A percentile compares a stretch with the other conserved stretches of the same genome.
Conservation (phyloP, 1,140 invertebrate species). For the Calosoma granatense region DNA sequence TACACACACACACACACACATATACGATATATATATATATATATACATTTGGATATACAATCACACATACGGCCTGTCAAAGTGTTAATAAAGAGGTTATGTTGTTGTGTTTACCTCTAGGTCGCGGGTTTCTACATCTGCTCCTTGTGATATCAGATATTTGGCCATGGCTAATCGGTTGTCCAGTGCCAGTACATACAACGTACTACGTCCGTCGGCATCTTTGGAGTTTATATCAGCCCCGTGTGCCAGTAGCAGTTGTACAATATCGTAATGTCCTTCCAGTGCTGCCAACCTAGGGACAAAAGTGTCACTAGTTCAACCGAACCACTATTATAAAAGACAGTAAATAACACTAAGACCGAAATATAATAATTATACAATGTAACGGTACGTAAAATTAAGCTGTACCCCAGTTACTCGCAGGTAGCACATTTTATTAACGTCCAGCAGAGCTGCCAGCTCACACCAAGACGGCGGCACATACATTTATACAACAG, state of each 20-base stretch:
- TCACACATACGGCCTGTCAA: not conserved
- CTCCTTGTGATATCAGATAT: slow-evolving; percentile 67
- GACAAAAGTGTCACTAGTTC: slow-evolving; percentile 21
- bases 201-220: slow-evolving; percentile 81
- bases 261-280: slow-evolving; percentile 75
- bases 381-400: no score
- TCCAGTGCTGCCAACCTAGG: slow-evolving; percentile 69
- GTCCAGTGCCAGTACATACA: slow-evolving; percentile 87
- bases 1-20: slow-evolving; percentile 15
- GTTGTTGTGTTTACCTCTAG: slow-evolving; percentile 59
- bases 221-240: slow-evolving; percentile 86
- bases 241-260: slow-evolving; percentile 58
- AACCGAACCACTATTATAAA: slow-evolving; percentile 11
- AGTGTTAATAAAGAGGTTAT: slow-evolving; percentile 10
- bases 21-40: no score
- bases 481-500: no score
- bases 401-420: no score
- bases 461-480: no score
- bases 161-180: slow-evolving; percentile 77
- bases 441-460: no score
- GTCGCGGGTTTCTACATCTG: slow-evolving; percentile 78
- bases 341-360: slow-evolving; percentile 16
- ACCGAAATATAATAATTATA: slow-evolving; percentile 11
- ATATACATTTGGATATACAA: not conserved
- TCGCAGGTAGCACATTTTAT: no score